A percentile compares a stretch with the other conserved stretches of the same genome.
These are phyloP conservation scores for Polypedilum pembai DNA, from an alignment of 1,140 invertebrate genomes.

Conservation along the genomic window DNA sequence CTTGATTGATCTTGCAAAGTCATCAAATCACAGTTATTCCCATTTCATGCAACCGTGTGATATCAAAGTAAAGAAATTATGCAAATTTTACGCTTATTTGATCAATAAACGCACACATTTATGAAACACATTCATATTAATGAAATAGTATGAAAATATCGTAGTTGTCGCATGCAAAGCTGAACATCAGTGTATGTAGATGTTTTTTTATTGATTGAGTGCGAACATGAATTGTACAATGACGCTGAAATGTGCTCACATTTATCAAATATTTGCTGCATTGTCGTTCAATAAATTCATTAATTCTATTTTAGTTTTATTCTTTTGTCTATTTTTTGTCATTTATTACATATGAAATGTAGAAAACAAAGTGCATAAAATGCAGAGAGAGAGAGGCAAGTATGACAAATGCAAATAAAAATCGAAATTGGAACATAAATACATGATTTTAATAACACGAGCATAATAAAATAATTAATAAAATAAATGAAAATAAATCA, in stretches of 20 bases:
- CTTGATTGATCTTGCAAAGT: not conserved
- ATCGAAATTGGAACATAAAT: too few relatives aligned
- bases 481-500: constrained; percentile 20
- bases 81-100: constrained; percentile 26
- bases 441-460: too few relatives aligned
- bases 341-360: too few relatives aligned
- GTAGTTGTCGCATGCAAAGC: constrained; percentile 20
- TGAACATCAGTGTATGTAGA: not conserved
- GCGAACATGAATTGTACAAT: not conserved
- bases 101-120: constrained; percentile 20
- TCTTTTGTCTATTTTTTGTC: too few relatives aligned
- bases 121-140: not conserved
- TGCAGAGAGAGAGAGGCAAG: too few relatives aligned
- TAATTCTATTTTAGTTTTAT: too few relatives aligned
- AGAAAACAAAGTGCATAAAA: too few relatives aligned
- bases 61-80: not conserved
- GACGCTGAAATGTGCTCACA: not conserved
- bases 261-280: not conserved
- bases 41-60: not conserved
- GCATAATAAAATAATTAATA: not conserved
- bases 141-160: not conserved
- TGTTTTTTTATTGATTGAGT: constrained; percentile 8
- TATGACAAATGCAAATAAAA: too few relatives aligned
- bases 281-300: too few relatives aligned
- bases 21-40: not conserved